Evolutionary conservation across 2,797 vertebrate species (phyloP), one percentile per base, ranked within the genome.

Genomic region (Zenarchopterus dispar): DNA sequence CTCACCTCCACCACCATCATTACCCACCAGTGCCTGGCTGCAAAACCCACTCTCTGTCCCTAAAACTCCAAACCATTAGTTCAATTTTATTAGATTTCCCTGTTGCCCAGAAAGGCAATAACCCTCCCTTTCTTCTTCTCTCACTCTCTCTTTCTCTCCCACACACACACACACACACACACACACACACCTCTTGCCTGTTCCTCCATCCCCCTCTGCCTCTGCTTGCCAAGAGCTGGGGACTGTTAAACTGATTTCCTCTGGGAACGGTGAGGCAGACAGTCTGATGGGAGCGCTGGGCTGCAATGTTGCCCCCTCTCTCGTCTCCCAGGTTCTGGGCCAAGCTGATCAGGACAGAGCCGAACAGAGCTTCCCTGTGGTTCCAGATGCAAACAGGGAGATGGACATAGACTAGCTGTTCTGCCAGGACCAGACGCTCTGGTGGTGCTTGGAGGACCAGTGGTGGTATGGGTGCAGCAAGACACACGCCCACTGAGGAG

Each of bases 221-320:
- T 83, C 47, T 62, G 83, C 87, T 88, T 86, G 88, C 90, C 90
- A 91, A 91, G 88, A 90, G 80, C 91, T 84, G 82, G 85, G 82
- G 91, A 93, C 92, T 92, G 91, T 92, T 94, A 93, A 93, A 93
- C 89, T 92, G 91, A 93, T 94, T 94, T 94, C 91, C 92, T 93
- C 79, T 48, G 93, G 92, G 90, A 91, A 80, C 69, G 42, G 77
- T 75, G 73, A 86, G 84, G 86, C 91, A 91, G 91, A 90, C 86
- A 84, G 89, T 88, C 89, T 91, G 88, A 89, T 90, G 89, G 88
- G 86, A 90, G 84, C 44, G 18, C 56, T 87, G 79, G 77, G 74
- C 82, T 78, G 67, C 62, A 77, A 80, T 79, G 77, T 77, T 68
- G 73, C 82, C 84, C 81, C 79, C 80, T 79, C 82, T 83, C 78